Evolutionary conservation across 2,113 vertebrate species (phyloP).

Genomic region (Setophaga coronata): DNA sequence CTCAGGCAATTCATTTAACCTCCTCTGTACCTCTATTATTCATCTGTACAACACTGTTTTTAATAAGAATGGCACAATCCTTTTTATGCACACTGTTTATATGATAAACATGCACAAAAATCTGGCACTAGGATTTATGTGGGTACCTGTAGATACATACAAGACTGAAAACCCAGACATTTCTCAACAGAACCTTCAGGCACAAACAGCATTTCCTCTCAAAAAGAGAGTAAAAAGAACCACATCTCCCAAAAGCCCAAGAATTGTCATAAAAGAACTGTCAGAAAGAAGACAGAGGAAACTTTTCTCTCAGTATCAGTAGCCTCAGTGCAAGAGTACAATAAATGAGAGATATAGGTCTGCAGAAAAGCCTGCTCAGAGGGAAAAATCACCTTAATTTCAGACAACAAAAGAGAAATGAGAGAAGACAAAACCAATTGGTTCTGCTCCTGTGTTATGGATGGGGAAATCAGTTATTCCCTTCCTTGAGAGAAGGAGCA

Average conservation of each 20-base stretch:
- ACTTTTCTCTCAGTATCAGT: not conserved
- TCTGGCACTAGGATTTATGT: not conserved
- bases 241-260: not conserved
- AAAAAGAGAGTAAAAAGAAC: not conserved
- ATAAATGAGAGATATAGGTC: not conserved
- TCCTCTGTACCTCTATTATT: not conserved
- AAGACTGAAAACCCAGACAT: not conserved
- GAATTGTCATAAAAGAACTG: not conserved
- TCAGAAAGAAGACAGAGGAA: not conserved
- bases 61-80: not conserved
- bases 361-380: not conserved
- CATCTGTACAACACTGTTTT: not conserved
- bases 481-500: not conserved
- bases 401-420: not conserved
- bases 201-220: not conserved
- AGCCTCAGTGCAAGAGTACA: not conserved
- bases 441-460: not conserved
- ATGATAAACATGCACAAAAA: not conserved
- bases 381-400: slow-evolving; percentile 18
- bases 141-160: not conserved
- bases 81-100: not conserved
- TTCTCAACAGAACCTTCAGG: not conserved
- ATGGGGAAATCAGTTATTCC: not conserved
- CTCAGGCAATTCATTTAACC: slow-evolving; percentile 25
- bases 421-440: not conserved